Evolutionary conservation across 2,888 invertebrate species (phyloP).

Genomic region (Tetheella fluctuosa): DNA sequence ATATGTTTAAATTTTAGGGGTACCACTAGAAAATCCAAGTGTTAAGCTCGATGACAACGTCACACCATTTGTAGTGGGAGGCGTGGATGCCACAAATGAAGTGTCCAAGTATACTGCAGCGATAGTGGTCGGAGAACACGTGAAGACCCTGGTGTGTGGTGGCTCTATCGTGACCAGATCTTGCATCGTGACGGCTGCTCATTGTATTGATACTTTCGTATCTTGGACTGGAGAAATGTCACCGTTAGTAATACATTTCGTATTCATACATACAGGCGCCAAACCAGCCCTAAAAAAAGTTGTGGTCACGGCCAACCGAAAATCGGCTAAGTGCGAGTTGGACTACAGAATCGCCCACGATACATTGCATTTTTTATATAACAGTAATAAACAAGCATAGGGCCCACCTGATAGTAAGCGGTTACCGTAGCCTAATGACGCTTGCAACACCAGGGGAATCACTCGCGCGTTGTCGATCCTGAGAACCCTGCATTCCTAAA

Average conservation of each 20-base stretch:
- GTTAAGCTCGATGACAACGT: constrained; percentile 16
- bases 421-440: no score
- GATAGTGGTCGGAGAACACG: constrained; percentile 32
- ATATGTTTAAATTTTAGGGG: constrained; percentile 20
- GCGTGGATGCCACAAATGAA: constrained; percentile 36
- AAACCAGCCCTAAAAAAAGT: no score
- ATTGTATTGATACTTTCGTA: constrained; percentile 44
- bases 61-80: constrained; percentile 43
- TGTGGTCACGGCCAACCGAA: no score
- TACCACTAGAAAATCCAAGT: constrained; percentile 20
- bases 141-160: constrained; percentile 33
- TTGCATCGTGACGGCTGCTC: constrained; percentile 46
- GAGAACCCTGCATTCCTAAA: no score
- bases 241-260: neutral
- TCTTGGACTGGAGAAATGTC: constrained; percentile 11
- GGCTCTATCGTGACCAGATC: constrained; percentile 36
- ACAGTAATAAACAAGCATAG: no score
- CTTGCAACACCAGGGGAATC: no score
- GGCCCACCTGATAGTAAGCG: no score
- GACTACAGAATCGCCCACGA: no score
- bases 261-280: no score
- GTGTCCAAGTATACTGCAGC: constrained; percentile 47
- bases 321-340: no score
- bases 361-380: no score
- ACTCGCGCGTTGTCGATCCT: no score